Evolutionary conservation across 2,797 vertebrate genomes (phyloP), one percentile per base, ranked within the genome.

Genomic region (Triplophysa bombifrons): DNA sequence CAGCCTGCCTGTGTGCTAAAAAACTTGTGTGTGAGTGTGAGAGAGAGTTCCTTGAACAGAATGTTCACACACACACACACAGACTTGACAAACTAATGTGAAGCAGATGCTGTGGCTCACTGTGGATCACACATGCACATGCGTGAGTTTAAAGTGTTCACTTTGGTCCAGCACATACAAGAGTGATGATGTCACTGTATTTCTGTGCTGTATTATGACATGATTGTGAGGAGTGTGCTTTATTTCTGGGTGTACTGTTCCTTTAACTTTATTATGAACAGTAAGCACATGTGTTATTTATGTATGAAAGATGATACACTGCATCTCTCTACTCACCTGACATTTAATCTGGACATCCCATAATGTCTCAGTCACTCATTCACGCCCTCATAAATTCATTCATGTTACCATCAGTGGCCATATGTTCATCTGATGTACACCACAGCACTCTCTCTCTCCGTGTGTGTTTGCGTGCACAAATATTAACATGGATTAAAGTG

Each of bases 281-380:
- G n/a, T 9, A 56, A 56, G 55, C 58, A 20, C 86, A 92, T 93
- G 10, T 87, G 82, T 93, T 88, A 92, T 92, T 92, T 86, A 93
- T 87, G 88, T 17, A 27, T 60, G 70, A 63, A 90, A 92, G 82
- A 71, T 66, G 85, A 93, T 84, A 88, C 86, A 8, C 65, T 4
- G 78, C 64, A 53, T 41, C 5, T 41, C 10, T 41, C 4, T 48
- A 50, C 55, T 41, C 41, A 61, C 71, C 20, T 55, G 73, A 76
- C 75, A 67, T 48, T 67, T 55, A 78, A 80, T 12, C 66, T 73
- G 46, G 16, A 67, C 55, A 1, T 65, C 81, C 79, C 64, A 86
- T 86, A 85, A 86, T 77, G 81, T 78, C 25, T 69, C 83, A 64
- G 82, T 73, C 78, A 46, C 72, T 85, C 82, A 83, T 82, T 84